A percentile compares a stretch with the other conserved stretches of the same genome.
Conservation (phyloP, 2,797 vertebrate species). For the Loris lydekkerianus region DNA sequence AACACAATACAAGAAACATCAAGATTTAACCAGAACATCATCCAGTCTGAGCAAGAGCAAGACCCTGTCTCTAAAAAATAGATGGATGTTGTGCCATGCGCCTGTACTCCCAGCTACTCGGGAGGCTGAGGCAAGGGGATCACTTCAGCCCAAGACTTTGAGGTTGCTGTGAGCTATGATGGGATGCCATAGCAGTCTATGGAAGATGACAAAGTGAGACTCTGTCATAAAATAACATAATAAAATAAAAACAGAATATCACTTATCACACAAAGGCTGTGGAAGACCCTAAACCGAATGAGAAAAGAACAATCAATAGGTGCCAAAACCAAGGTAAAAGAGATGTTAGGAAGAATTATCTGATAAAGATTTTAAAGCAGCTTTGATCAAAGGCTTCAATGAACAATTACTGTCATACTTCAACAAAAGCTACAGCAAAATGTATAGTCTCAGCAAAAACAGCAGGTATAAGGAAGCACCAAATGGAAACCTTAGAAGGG, state of each 20-base stretch:
- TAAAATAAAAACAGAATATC: neutral
- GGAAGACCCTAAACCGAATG: neutral
- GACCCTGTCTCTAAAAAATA: too few relatives aligned
- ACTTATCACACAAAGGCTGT: too few relatives aligned
- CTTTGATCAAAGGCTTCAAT: neutral
- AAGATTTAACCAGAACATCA: neutral
- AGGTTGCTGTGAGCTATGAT: too few relatives aligned
- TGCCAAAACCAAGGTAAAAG: neutral
- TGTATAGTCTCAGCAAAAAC: neutral
- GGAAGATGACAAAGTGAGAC: too few relatives aligned
- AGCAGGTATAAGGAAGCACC: neutral
- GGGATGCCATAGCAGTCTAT: too few relatives aligned
- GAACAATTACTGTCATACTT: neutral
- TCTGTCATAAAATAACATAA: too few relatives aligned
- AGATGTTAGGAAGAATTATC: neutral
- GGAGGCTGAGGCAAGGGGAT: too few relatives aligned
- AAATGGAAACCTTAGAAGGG: neutral
- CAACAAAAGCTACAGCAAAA: neutral
- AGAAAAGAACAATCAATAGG: neutral
- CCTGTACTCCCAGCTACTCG: too few relatives aligned
- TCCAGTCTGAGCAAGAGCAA: too few relatives aligned
- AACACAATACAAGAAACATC: neutral
- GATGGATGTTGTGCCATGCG: too few relatives aligned
- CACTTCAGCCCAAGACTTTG: too few relatives aligned
- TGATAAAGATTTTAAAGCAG: neutral